These are phyloP conservation scores for Enteromius thamalakanensis DNA, from an alignment of 2,797 vertebrate genomes.

Conservation along the genomic window DNA sequence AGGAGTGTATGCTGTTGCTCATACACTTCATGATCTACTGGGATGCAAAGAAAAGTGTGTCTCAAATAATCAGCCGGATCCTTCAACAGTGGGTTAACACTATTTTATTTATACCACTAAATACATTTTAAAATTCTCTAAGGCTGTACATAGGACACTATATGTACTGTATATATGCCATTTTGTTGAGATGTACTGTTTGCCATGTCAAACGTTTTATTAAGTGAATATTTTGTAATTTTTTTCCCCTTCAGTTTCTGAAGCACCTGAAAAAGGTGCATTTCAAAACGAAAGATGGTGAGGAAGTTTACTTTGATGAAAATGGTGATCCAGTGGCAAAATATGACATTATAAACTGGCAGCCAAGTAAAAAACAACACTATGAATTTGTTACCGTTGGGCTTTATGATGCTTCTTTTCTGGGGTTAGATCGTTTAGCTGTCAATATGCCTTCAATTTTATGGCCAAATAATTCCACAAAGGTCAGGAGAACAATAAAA, in stretches of 20 bases:
- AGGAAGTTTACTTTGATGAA: slow-evolving; percentile 73
- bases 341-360: slow-evolving; percentile 81
- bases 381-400: slow-evolving; percentile 73
- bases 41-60: slow-evolving; percentile 48
- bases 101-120: neutral
- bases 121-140: neutral
- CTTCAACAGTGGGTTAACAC: slow-evolving; percentile 64
- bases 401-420: slow-evolving; percentile 71
- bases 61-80: slow-evolving; percentile 61
- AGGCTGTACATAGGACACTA: neutral
- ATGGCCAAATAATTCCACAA: slow-evolving; percentile 67
- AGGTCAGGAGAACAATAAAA: slow-evolving; percentile 52
- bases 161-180: neutral
- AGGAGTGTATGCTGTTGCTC: slow-evolving; percentile 75
- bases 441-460: slow-evolving; percentile 63
- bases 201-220: neutral
- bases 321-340: slow-evolving; percentile 75
- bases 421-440: slow-evolving; percentile 61
- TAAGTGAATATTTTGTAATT: neutral
- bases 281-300: slow-evolving; percentile 71
- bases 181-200: slow-evolving; percentile 1
- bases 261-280: slow-evolving; percentile 63
- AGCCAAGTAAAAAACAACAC: slow-evolving; percentile 56
- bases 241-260: slow-evolving; percentile 65
- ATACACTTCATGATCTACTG: slow-evolving; percentile 68